Evolutionary conservation across 2,797 vertebrate genomes (phyloP).

Genomic region (Pangasius macronema): DNA sequence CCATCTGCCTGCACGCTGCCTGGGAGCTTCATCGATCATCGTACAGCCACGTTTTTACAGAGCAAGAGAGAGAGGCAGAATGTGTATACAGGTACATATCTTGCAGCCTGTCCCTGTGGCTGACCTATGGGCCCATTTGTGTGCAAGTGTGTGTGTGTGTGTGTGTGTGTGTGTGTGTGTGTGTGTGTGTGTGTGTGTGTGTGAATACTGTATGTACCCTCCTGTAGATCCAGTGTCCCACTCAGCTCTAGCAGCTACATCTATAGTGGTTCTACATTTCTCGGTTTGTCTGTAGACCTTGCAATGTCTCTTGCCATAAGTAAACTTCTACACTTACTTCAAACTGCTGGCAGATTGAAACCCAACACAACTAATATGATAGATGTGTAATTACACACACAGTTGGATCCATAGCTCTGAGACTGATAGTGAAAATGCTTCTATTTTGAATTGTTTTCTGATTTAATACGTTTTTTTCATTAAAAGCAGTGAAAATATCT

Average conservation of each 20-base stretch:
- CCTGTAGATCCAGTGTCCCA: conserved; percentile 36
- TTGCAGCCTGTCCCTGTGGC: conserved; percentile 47
- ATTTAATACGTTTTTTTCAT: not conserved
- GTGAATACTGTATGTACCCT: conserved; percentile 20
- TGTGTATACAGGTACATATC: conserved; percentile 50
- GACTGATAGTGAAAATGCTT: not conserved
- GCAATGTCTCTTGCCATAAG: not conserved
- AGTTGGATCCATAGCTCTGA: not conserved
- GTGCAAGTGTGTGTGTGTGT: conserved; percentile 38
- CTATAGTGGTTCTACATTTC: not conserved
- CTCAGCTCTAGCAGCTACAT: conserved; percentile 80
- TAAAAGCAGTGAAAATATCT: not conserved
- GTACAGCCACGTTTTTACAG: conserved; percentile 49
- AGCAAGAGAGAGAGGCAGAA: conserved; percentile 40
- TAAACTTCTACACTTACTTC: not conserved
- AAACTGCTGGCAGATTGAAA: not conserved
- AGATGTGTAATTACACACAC: not conserved
- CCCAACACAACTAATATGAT: not conserved
- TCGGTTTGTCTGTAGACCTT: not conserved
- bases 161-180: conserved; percentile 37
- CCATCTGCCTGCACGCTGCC: conserved; percentile 98
- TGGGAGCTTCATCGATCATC: conserved; percentile 96
- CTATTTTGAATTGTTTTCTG: not conserved
- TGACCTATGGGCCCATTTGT: conserved; percentile 53
- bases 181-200: conserved; percentile 42